Evolutionary conservation across 2,113 vertebrate genomes (phyloP).

Genomic region (Taurulus bubalis): DNA sequence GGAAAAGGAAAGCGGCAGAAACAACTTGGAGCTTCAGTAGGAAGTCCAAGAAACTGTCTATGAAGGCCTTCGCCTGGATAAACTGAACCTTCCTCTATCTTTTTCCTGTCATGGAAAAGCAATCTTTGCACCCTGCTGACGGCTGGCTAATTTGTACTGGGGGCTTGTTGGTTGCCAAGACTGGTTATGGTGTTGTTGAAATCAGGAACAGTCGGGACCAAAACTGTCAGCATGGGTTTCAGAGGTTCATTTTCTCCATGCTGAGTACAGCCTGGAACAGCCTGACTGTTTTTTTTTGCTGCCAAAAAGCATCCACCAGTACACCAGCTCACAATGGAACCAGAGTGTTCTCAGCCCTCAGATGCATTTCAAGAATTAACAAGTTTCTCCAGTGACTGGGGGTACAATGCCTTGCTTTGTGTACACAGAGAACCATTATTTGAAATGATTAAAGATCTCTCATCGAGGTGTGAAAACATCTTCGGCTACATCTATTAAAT

Average conservation of each 20-base stretch:
- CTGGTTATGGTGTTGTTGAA: conserved; percentile 72
- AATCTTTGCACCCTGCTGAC: conserved; percentile 66
- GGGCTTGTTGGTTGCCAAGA: conserved; percentile 76
- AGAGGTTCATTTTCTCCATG: conserved; percentile 81
- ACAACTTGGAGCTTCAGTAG: conserved; percentile 36
- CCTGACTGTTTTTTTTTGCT: conserved; percentile 36
- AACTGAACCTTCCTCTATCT: conserved; percentile 52
- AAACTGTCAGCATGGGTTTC: conserved; percentile 79
- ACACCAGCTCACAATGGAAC: conserved; percentile 37
- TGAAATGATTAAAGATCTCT: conserved; percentile 42
- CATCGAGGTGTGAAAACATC: conserved; percentile 37
- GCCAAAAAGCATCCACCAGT: conserved; percentile 54
- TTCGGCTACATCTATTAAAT: conserved; percentile 20
- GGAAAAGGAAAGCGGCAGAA: conserved; percentile 20
- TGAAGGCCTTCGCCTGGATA: conserved; percentile 45
- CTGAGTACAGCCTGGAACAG: conserved; percentile 78
- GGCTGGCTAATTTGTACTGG: conserved; percentile 75
- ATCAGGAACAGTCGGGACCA: conserved; percentile 79
- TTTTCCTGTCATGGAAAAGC: conserved; percentile 58
- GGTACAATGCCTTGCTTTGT: conserved; percentile 22
- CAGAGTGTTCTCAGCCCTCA: conserved; percentile 15
- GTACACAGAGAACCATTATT: conserved; percentile 13
- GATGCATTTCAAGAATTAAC: conserved; percentile 31
- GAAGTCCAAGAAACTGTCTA: conserved; percentile 46
- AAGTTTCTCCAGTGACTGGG: neutral